Conservation (phyloP, 2,113 vertebrate species). For the Porphyrio hochstetteri region DNA sequence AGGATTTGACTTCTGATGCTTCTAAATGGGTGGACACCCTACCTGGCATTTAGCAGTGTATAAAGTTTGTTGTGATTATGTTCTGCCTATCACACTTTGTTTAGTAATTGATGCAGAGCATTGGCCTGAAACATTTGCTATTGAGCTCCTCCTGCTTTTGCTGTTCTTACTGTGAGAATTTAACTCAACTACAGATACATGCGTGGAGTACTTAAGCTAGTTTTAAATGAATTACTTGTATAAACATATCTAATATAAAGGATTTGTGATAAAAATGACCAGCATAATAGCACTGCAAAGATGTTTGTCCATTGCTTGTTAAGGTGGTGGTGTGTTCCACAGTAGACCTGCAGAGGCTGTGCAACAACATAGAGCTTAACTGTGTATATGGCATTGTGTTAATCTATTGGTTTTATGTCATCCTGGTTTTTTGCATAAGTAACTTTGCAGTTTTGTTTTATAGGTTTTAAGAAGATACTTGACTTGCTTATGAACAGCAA, state of each 20-base stretch:
- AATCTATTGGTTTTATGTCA: background rate
- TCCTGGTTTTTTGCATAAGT: background rate
- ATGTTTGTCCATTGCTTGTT: background rate
- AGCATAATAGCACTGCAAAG: background rate
- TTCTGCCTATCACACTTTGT: background rate
- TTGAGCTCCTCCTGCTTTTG: background rate
- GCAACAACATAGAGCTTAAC: background rate
- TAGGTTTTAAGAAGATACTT: background rate
- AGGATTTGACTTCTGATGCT: background rate
- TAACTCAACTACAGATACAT: background rate
- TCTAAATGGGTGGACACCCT: background rate
- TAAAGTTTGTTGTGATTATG: background rate
- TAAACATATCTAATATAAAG: background rate
- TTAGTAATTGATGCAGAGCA: background rate
- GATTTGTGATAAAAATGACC: background rate
- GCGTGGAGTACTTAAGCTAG: background rate
- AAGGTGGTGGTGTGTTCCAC: background rate
- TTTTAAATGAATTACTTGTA: background rate
- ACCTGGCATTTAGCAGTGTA: background rate
- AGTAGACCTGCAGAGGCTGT: background rate
- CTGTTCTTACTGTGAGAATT: background rate
- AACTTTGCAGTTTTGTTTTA: background rate
- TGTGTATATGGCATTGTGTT: background rate
- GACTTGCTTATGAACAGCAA: background rate
- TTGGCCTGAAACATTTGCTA: background rate